Base-by-base conservation (phyloP, 2,113 vertebrate species). In the Callipepla californica region DNA sequence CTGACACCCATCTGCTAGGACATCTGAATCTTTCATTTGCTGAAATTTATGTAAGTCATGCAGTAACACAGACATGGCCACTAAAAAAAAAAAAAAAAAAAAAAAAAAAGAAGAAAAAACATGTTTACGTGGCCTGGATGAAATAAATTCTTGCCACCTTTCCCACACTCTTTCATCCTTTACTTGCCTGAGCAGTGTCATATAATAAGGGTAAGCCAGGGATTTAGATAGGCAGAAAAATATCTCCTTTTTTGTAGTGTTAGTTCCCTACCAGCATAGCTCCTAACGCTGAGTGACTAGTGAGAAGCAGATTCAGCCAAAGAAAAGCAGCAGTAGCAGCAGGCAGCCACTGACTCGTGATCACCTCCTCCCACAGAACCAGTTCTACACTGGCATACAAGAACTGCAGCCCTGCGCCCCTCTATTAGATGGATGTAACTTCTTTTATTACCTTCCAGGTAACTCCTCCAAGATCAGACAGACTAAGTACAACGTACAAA, bases 271-370 rank as follows among this genome's bases (percentile, higher is more conserved):
- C 11, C 1, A 2, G 32, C 63, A 93, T 47, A 93, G 19, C 9
- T 80, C 44, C 38, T 61, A 72, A 22, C 81, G 2, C 3, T 16
- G 11, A 4, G 15, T 14, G 78, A 72, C 62, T 10, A 76, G 17
- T 19, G 53, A 76, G 70, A 70, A 63, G 22, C 14, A 66, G 45
- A 36, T 83, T 80, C 51, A 55, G 32, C 16, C 66, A 47, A 0
- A 50, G 5, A 26, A 25, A 70, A 62, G 34, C 36, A 67, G 36
- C 36, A 77, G 36, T 36, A 36, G 51, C 42, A 81, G 34, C 25
- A 28, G 28, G 42, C 32, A 84, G 48, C 16, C 61, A 47, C 2
- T 1, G n/a, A 50, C 2, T 55, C 3, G 0, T 6, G 25, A 72
- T 68, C 23, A 89, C n/a, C 30, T 65, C 17, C 28, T 45, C 7